Evolutionary conservation across 2,797 vertebrate genomes (phyloP).

Genomic region (Rhinogobio ventralis): DNA sequence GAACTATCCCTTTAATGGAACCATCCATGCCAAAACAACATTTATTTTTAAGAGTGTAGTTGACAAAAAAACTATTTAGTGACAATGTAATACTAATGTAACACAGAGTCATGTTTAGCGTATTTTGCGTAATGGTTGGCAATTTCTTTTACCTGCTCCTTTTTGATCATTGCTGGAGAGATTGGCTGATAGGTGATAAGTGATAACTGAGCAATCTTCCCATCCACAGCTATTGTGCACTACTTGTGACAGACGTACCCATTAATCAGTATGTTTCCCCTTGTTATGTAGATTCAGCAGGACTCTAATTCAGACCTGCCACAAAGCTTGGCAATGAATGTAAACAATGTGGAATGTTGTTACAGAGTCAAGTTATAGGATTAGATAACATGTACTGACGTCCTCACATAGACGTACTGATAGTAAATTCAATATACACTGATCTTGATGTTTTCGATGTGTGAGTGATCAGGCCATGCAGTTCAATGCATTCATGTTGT

Average conservation of each 20-base stretch:
- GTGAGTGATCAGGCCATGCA: background rate
- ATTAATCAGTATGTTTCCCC: constrained; percentile 15
- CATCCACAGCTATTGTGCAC: background rate
- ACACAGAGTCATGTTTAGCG: background rate
- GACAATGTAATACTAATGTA: background rate
- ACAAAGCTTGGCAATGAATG: background rate
- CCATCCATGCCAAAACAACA: background rate
- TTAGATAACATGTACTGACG: background rate
- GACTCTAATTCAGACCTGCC: background rate
- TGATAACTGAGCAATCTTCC: constrained; percentile 4
- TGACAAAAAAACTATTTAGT: background rate
- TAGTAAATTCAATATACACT: constrained; percentile 6
- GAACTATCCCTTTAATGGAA: background rate
- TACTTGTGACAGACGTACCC: background rate
- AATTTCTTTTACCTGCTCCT: background rate
- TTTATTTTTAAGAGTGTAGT: background rate
- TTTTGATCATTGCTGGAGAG: constrained; percentile 2
- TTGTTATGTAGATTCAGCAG: constrained; percentile 17
- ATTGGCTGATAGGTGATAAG: background rate
- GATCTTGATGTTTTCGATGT: background rate
- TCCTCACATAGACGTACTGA: constrained; percentile 26
- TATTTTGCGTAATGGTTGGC: background rate
- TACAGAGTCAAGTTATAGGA: background rate
- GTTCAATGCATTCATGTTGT: background rate
- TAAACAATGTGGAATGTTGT: constrained; percentile 24